Conservation (phyloP, 35 echinoderm and acorn worm genomes). For the Holothuria glaberrima region DNA sequence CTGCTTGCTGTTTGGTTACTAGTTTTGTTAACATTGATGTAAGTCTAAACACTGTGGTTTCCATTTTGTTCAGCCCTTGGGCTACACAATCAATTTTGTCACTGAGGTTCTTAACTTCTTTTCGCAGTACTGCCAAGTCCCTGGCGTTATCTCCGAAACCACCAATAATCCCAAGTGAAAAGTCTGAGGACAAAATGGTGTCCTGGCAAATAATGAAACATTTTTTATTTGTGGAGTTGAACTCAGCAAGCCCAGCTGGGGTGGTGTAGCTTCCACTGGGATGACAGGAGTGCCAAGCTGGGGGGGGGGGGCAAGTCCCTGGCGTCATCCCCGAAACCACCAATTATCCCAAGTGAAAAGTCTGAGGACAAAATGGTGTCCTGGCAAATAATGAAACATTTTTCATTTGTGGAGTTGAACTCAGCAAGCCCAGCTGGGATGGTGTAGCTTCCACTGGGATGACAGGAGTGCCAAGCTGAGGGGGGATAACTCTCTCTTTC, state of each 20-base stretch:
- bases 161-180: not conserved
- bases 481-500: no score
- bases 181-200: not conserved
- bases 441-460: not conserved
- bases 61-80: not conserved
- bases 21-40: not conserved
- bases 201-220: not conserved
- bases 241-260: not conserved
- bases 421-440: not conserved
- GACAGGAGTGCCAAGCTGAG: no score
- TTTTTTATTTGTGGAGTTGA: not conserved
- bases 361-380: not conserved
- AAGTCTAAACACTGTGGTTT: not conserved
- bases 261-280: not conserved
- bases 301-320: no score
- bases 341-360: not conserved
- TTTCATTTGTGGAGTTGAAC: not conserved
- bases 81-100: not conserved
- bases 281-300: no score
- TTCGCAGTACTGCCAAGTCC: not conserved
- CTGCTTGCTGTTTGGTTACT: not conserved
- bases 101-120: not conserved
- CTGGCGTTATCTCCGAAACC: not conserved
- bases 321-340: not conserved
- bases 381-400: not conserved